Evolutionary conservation across 2,888 invertebrate genomes (phyloP), one percentile per base, ranked within the genome.

Genomic region (Sphecodes monilicornis): DNA sequence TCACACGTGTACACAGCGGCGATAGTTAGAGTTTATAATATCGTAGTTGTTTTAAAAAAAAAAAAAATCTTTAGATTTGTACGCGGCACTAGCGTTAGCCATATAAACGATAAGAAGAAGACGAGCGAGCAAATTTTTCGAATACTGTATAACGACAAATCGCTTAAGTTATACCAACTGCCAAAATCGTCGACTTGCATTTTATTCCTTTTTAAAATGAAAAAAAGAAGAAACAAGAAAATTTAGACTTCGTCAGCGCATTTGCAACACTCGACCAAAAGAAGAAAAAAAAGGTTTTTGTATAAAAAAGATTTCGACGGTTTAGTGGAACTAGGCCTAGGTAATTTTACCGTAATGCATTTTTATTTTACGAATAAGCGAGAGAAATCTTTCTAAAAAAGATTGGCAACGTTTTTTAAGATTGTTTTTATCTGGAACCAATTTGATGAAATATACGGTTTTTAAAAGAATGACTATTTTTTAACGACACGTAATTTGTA

Each of bases 11-110:
- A 92, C 86, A 90, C 92, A 93, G 92, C 89, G 90, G 88, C 88
- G 89, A 90, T 92, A 92, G 90, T 79, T 91, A 92, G 89, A 92
- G 89, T 91, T 92, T 91, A 89, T 91, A 90, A 66, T 90, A 90
- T 76, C 84, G 86, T 92, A 92, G 91, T 92, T 92, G 68, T 93
- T 92, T 92, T 90, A 90, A 85, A 91, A 89, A 43, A 54, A 85
- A 92, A 89, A 91, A 92, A 60, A 60, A 60, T 13, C 91, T 93
- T 90, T 94, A 94, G 91, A 93, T 93, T 93, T 93, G 84, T 92
- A 93, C 86, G 88, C 90, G 87, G 91, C 88, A 87, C 87, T 89
- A 90, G 88, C 85, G 69, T 78, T 83, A 80, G 85, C 85, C 80
- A 86, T 64, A 86, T 71, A 84, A 82, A 76, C 57, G 78, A 80